Evolutionary conservation across 2,797 vertebrate species (phyloP).

Genomic region (Smutsia gigantea): DNA sequence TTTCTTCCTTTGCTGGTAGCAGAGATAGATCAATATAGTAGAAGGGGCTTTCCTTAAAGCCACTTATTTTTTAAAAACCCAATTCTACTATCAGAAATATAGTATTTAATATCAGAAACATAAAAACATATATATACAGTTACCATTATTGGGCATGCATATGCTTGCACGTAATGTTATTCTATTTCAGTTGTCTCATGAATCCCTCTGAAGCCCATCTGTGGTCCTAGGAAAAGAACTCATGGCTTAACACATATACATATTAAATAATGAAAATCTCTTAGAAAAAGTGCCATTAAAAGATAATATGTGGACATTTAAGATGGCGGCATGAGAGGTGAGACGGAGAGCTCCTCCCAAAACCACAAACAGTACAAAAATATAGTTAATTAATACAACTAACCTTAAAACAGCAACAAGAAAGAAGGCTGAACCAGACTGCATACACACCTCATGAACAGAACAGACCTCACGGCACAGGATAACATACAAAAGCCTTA

Average conservation of each 20-base stretch:
- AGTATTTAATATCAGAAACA: not conserved
- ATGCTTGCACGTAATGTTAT: not conserved
- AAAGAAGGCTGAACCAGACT: no score
- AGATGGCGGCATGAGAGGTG: no score
- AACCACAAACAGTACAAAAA: no score
- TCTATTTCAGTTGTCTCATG: not conserved
- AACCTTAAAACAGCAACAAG: no score
- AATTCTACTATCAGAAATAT: not conserved
- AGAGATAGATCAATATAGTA: not conserved
- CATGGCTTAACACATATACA: not conserved
- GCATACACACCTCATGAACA: no score
- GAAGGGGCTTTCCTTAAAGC: not conserved
- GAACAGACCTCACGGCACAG: no score
- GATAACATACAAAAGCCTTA: no score
- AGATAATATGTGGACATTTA: not conserved
- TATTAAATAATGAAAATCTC: slow-evolving; percentile 24
- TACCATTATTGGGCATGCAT: not conserved
- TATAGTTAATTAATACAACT: no score
- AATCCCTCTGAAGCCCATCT: not conserved
- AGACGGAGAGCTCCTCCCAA: no score
- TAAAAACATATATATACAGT: not conserved
- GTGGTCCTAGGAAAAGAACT: not conserved
- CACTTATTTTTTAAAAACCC: not conserved
- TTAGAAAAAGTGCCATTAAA: not conserved
- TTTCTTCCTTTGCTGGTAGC: not conserved